Base-by-base conservation (phyloP, 2,113 vertebrate species). In the Tachysurus fulvidraco region DNA sequence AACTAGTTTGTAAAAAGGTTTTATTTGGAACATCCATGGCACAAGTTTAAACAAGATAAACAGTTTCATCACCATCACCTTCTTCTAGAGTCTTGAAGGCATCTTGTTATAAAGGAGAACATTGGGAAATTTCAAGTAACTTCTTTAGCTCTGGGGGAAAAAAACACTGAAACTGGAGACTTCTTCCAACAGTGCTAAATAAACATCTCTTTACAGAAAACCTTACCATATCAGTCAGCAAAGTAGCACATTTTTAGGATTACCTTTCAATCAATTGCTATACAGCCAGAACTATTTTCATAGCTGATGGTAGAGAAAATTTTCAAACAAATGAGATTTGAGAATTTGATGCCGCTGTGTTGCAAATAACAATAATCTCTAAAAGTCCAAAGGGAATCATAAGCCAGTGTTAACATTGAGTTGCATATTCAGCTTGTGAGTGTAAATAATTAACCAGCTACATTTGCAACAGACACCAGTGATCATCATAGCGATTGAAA, bases 391-490 rank as follows among this genome's bases (percentile, higher is more conserved):
- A 82, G 23, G 12, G 12, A 81, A 81, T 62, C 80, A 25, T 65
- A 82, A 62, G 8, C 80, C 60, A 64, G 5, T 60, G 79, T 44
- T 81, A 25, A 44, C 36, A n/a, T 50, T 64, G 41, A 46, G 23
- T 28, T 64, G 5, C 30, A 57, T 30, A 16, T 80, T 80, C 78
- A 82, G n/a, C n/a, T 64, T 82, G 41, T 52, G 59, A 50, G 59
- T 64, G 44, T 82, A 50, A 82, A 65, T 82, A 50, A 65, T 65
- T 65, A 65, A 65, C 23, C 81, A 65, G 81, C 60, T 82, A 65
- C 59, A 60, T 82, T 52, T 65, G 60, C 59, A 82, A 50, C 23
- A 28, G 60, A 65, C 44, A 64, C 59, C 23, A 28, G 60, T 82
- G 28, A 52, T 82, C 11, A 82, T 82, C 60, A 82, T 65, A 82